These are phyloP conservation scores for Thysanoteuthis rhombus DNA, from an alignment of 2,888 invertebrate species.

Conservation along the genomic window DNA sequence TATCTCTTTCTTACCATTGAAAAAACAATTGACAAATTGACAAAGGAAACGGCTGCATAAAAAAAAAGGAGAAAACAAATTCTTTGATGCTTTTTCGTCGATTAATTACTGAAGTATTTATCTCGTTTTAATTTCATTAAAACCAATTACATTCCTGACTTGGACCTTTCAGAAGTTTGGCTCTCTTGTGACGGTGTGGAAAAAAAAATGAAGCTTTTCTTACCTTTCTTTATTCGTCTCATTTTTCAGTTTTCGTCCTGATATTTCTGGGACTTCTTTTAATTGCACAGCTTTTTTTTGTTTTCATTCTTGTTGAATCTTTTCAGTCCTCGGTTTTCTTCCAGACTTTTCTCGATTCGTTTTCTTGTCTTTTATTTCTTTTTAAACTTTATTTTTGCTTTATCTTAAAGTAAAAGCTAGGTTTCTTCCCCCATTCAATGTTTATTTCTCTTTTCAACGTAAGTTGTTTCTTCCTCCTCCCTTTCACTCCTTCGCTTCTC, in stretches of 20 bases:
- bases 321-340: not conserved
- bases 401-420: not conserved
- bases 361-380: not conserved
- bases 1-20: not conserved
- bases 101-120: not conserved
- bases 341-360: not conserved
- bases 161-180: not conserved
- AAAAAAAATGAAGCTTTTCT: not conserved
- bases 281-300: too few species aligned
- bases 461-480: not conserved
- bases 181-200: not conserved
- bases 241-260: not conserved
- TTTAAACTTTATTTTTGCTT: too few species aligned
- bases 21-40: not conserved
- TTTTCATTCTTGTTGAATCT: not conserved
- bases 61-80: not conserved
- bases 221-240: not conserved
- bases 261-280: too few species aligned
- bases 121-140: not conserved
- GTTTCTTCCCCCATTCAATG: not conserved
- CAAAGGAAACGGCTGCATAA: not conserved
- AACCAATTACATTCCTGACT: not conserved
- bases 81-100: not conserved
- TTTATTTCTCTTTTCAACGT: not conserved
- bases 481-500: not conserved